A percentile compares a stretch with the other conserved stretches of the same genome.
Conservation (phyloP, 1,140 invertebrate genomes). For the Leguminivora glycinivorella region DNA sequence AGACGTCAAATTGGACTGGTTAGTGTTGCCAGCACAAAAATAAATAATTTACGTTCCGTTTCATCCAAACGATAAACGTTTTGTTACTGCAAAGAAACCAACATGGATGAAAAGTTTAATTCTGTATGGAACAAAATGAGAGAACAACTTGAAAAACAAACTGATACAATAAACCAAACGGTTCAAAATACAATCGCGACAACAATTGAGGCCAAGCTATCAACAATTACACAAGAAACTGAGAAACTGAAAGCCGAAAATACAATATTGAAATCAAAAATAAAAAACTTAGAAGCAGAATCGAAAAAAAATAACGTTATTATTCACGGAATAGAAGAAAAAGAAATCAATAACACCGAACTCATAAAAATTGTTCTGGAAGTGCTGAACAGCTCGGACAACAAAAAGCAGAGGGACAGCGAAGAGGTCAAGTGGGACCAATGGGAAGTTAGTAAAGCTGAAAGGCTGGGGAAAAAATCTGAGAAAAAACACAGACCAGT, state of each 20-base stretch:
- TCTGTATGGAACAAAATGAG: background rate
- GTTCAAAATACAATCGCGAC: background rate
- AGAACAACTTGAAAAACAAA: background rate
- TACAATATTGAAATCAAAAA: background rate
- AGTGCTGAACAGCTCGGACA: background rate
- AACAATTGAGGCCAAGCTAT: background rate
- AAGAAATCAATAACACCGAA: conserved; percentile 7
- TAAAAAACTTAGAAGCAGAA: background rate
- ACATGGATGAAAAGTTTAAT: background rate
- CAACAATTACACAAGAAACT: background rate
- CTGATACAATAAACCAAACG: background rate
- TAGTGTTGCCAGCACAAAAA: background rate
- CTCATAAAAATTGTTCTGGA: background rate
- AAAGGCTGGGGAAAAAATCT: background rate
- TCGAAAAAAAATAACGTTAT: conserved; percentile 1
- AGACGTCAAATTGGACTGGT: background rate
- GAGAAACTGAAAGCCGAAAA: background rate
- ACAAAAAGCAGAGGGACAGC: no score
- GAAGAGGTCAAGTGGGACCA: background rate
- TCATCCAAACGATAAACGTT: background rate
- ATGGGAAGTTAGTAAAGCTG: conserved; percentile 3
- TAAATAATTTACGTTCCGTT: conserved; percentile 7
- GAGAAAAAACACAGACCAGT: conserved; percentile 9
- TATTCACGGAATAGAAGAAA: conserved; percentile 1
- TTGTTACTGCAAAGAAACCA: conserved; percentile 2